phyloP scores from a whole-genome alignment of 2,888 invertebrate genomes.

The Meiosimyza platycephala region DNA sequence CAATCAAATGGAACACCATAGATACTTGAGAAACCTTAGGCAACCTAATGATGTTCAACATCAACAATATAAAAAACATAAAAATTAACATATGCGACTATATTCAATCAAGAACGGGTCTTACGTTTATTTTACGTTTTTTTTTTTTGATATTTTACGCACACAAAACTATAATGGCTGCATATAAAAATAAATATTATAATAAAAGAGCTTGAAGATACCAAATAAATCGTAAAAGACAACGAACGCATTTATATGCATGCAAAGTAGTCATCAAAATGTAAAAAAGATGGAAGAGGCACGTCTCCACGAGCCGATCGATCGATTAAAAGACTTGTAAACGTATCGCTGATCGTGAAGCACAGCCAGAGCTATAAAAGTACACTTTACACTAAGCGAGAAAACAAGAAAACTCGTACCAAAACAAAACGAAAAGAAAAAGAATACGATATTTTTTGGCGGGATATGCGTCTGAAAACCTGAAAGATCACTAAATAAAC shows the following conservation, averaged over 20 bases:
- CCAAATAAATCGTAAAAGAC: background rate
- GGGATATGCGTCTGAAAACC: constrained; percentile 14
- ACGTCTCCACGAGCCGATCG: constrained; percentile 10
- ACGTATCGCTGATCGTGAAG: background rate
- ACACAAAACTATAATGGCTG: constrained; percentile 16
- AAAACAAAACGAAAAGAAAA: constrained; percentile 10
- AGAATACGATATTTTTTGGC: constrained; percentile 23
- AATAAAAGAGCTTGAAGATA: background rate
- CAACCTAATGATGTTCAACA: background rate
- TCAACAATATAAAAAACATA: background rate
- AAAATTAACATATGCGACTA: constrained; percentile 2
- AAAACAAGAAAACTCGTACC: constrained; percentile 9
- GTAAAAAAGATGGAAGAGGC: background rate
- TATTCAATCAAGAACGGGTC: no score
- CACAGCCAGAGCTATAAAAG: background rate
- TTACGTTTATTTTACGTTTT: no score
- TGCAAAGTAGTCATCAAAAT: constrained; percentile 18
- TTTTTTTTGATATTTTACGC: constrained; percentile 2
- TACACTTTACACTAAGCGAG: background rate
- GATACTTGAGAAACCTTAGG: background rate
- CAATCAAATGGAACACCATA: background rate
- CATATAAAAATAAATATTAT: constrained; percentile 20
- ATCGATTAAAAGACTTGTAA: constrained; percentile 1
- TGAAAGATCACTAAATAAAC: background rate
- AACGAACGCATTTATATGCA: constrained; percentile 27